These are phyloP conservation scores for Sinocyclocheilus anshuiensis DNA, from an alignment of 2,113 vertebrate species.

Conservation along the genomic window DNA sequence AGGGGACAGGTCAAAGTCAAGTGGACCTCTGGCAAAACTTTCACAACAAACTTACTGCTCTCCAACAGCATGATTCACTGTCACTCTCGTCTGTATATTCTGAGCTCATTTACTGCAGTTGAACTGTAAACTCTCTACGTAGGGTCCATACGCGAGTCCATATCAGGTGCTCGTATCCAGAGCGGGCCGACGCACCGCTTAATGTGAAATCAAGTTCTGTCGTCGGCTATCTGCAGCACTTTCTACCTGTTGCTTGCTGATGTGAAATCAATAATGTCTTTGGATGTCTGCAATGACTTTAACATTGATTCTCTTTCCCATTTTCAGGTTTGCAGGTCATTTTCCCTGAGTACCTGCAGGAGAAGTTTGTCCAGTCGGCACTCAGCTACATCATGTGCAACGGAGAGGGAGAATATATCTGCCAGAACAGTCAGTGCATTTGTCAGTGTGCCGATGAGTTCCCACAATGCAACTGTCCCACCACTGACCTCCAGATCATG, in stretches of 20 bases:
- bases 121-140: background rate
- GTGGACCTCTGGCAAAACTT: conserved; percentile 41
- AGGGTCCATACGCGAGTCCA: background rate
- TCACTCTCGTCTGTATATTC: no score
- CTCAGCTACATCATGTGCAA: conserved; percentile 99
- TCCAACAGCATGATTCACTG: background rate
- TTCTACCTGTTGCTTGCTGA: conserved; percentile 4
- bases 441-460: conserved; percentile 93
- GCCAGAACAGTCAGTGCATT: conserved; percentile 89
- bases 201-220: conserved; percentile 12
- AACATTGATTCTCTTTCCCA: conserved; percentile 17
- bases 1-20: conserved; percentile 63
- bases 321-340: conserved; percentile 94
- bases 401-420: conserved; percentile 94
- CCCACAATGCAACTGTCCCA: conserved; percentile 97
- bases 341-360: conserved; percentile 97
- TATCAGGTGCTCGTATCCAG: background rate
- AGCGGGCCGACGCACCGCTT: background rate
- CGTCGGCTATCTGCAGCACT: background rate
- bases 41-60: background rate
- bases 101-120: background rate
- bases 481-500: conserved; percentile 98
- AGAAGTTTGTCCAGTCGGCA: conserved; percentile 98
- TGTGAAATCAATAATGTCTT: conserved; percentile 23
- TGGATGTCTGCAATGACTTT: conserved; percentile 31